Evolutionary conservation across 2,113 vertebrate species (phyloP), one percentile per base, ranked within the genome.

Genomic region (Lepisosteus osseus): DNA sequence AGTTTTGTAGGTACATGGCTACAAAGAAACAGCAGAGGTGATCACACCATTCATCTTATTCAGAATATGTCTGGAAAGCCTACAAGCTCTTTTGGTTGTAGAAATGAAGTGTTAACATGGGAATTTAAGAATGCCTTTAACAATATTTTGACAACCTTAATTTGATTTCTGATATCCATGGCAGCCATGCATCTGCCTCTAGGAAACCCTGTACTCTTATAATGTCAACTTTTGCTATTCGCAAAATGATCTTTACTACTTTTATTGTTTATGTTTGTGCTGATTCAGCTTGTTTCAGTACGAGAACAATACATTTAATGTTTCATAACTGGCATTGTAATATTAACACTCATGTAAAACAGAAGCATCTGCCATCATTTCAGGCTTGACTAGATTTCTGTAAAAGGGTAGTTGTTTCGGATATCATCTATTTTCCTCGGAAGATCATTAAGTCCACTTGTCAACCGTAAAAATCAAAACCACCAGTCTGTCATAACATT

Each of bases 81-180:
- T 40, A 40, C 62, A 64, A 64, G 62, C 62, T 11, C 17, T 41
- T 9, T 9, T 3, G 3, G 0, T 64, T 64, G 62, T 64, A 41
- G 14, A 64, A 64, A 64, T 42, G 17, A 64, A 64, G 13, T 64
- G 62, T 40, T 64, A 64, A 40, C 62, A 64, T 29, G 62, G 62
- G 62, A 51, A 64, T 64, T 64, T 64, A 29, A 29, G 13, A 64
- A 17, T 64, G 62, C 62, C 62, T 40, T 42, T 64, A 64, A 64
- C 14, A 40, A 64, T 12, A 64, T 17, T 64, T 61, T 61, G 13
- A 61, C 14, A 14, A 13, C 14, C 13, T 42, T 40, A 64, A 40
- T 64, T 64, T 64, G 62, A 64, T 4, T 12, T 29, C 41, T 64
- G 62, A 64, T 64, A 40, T 42, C 62, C 62, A 64, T 64, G 7